These are phyloP conservation scores for Colinus virginianus DNA, from an alignment of 2,113 vertebrate genomes.

Conservation along the genomic window DNA sequence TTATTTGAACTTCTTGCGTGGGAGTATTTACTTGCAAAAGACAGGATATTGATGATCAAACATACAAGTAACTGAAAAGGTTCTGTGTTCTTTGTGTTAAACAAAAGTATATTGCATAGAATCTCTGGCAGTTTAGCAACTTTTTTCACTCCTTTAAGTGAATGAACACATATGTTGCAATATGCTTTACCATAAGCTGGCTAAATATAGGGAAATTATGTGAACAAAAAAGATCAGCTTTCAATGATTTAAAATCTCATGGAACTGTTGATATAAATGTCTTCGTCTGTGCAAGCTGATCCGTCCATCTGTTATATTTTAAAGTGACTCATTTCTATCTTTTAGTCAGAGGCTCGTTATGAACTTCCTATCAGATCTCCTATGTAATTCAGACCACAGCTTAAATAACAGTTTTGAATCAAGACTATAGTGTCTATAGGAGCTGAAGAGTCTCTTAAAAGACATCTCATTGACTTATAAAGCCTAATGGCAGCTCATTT, in stretches of 20 bases:
- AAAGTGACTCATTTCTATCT: neutral
- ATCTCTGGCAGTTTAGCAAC: neutral
- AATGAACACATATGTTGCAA: neutral
- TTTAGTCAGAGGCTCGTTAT: neutral
- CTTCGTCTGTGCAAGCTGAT: constrained; percentile 11
- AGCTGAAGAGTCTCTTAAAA: neutral
- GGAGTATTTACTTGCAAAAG: constrained; percentile 53
- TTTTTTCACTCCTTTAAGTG: neutral
- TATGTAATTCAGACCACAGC: neutral
- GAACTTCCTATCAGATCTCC: neutral
- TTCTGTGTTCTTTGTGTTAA: constrained; percentile 20
- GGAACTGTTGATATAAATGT: neutral
- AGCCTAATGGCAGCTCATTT: neutral
- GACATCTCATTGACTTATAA: neutral
- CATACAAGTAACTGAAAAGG: neutral
- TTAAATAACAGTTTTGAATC: neutral
- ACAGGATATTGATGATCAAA: constrained; percentile 57
- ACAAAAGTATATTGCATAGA: constrained; percentile 10
- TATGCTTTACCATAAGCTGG: neutral
- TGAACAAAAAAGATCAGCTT: constrained; percentile 19
- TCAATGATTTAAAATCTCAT: constrained; percentile 5
- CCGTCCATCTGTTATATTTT: constrained; percentile 9
- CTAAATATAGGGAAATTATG: neutral
- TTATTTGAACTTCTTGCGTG: constrained; percentile 30
- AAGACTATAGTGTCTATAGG: neutral